Evolutionary conservation across 53 echinoderm and acorn worm genomes (phyloP), one percentile per base, ranked within the genome.

Genomic region (Temnopleurus reevesii): DNA sequence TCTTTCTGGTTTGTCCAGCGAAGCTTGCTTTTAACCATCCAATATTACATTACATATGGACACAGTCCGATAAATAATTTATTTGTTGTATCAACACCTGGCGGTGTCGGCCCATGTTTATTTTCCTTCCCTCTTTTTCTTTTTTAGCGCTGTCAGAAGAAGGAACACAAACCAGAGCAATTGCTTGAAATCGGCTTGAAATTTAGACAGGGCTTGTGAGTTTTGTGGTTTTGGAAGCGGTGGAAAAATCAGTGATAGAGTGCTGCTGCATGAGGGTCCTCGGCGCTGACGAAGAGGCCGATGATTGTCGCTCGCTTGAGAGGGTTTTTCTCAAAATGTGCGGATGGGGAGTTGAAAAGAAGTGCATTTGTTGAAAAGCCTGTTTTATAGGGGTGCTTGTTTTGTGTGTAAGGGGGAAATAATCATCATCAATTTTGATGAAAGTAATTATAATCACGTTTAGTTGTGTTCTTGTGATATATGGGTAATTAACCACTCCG

Each of bases 11-110:
- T 55, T 34, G 55, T 36, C 21, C 10, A 21, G 21, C 34, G 31
- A 83, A 55, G 83, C 46, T 31, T 31, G 31, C 53, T 83, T 21
- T 55, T n/a, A 54, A 55, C 33, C 30, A 60, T n/a, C n/a, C 85
- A 85, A 60, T 85, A 85, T 85, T 59, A 85, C 85, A 85, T 85
- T 59, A 85, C 59, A 85, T 60, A 85, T 59, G 85, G 85, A 85
- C 36, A 60, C 46, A 59, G 85, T 85, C 60, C 60, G 38, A 85
- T 85, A 85, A 59, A 85, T 85, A 59, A 85, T 85, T 85, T 44
- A 85, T 85, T 60, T 60, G 60, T 57, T 84, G 21, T 57, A 84
- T 56, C 43, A 57, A 58, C 59, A 84, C 84, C 59, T 84, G 58
- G 58, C 41, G 13, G 41, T 46, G 38, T 58, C 0, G 38, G 38